Conservation (phyloP, 2,888 invertebrate species). For the Drosophila engyochracea region DNA sequence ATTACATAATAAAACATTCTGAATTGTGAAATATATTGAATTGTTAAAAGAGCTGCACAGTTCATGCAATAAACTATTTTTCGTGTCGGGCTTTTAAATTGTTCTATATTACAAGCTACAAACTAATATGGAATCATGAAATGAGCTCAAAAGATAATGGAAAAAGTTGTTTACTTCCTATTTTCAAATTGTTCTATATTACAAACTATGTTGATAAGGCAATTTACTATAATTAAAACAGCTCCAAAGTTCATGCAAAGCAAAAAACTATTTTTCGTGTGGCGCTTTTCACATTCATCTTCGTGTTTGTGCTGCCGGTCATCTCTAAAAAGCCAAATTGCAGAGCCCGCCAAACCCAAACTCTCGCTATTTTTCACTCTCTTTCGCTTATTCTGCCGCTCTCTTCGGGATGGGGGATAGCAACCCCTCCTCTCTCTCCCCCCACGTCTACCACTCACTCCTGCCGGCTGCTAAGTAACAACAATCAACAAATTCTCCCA, state of each 20-base stretch:
- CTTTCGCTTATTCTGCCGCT: constrained; percentile 1
- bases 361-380: constrained; percentile 3
- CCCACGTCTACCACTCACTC: background rate
- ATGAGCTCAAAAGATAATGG: background rate
- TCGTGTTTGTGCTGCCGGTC: background rate
- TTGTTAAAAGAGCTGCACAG: background rate
- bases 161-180: background rate
- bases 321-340: constrained; percentile 24
- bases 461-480: constrained; percentile 81
- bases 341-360: constrained; percentile 28
- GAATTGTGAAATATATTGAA: background rate
- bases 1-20: background rate
- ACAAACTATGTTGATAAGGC: background rate
- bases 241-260: background rate
- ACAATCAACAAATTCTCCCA: constrained; percentile 74
- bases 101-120: background rate
- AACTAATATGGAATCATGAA: background rate
- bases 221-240: background rate
- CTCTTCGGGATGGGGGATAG: background rate
- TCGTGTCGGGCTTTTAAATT: background rate
- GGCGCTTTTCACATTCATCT: background rate
- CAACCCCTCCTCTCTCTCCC: background rate
- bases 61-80: background rate
- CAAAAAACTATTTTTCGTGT: background rate
- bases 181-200: background rate